Base-by-base conservation (phyloP, 2,113 vertebrate species). In the Elgaria multicarinata region DNA sequence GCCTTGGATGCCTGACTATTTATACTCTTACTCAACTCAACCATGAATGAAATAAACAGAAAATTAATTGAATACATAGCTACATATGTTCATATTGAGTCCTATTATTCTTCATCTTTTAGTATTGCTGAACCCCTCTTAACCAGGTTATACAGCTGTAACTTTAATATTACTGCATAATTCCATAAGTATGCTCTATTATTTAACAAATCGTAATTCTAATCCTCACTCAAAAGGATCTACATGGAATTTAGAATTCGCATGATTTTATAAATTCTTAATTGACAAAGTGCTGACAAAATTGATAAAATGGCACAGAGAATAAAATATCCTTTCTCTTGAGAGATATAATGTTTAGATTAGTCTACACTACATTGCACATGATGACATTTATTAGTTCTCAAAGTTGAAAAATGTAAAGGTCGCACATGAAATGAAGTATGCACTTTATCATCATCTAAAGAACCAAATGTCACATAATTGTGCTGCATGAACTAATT, bases 311-410 rank as follows among this genome's bases (percentile, higher is more conserved):
- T 46, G 90, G 28, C 6, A 24, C 7, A 36, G 26, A n/a, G 28
- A 69, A 26, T 74, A 66, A 90, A 90, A 76, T 58, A 14, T n/a
- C 6, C 28, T 69, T 91, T 81, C 36, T 83, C 39, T 22, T 72
- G 67, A 24, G 78, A 79, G 64, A 36, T 42, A 66, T 82, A 87
- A 77, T 79, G 64, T 26, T 10, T 2, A 55, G 42, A n/a, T 46
- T 82, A 42, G 42, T 72, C 55, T 74, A 71, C 3, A 67, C 10
- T 55, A 67, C 8, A 67, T 4, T 91, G 39, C 4, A 31, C 71
- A 92, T 84, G 31, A 74, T 90, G 80, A 90, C 83, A 92, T 89
- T 92, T 93, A 80, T 84, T 93, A 92, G 89, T 53, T 90, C 26
- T 80, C 77, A 88, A 26, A 66, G 86, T 80, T 87, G 89, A 39